Percentiles rank a stretch among this genome's conserved stretches.
Evolutionary conservation across 1,140 invertebrate species (phyloP).

Genomic region (Neodiprion pinetum): DNA sequence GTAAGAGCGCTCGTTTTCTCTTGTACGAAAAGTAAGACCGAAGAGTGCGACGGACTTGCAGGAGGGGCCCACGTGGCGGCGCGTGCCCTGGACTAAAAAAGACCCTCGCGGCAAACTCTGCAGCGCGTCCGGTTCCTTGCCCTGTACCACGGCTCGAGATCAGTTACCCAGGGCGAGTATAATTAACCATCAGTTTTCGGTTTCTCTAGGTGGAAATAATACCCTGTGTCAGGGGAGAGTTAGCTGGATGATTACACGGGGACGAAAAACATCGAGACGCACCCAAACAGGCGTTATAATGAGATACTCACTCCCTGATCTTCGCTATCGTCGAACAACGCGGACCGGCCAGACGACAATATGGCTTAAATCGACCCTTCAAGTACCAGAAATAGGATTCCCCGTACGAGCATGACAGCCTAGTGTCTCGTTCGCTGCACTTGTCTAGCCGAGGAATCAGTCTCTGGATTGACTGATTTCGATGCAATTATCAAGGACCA

Average conservation of each 20-base stretch:
- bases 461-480: neutral
- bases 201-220: conserved; percentile 44
- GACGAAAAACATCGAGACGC: too few relatives aligned
- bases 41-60: conserved; percentile 28
- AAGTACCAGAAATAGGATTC: too few relatives aligned
- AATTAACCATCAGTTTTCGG: conserved; percentile 63
- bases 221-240: neutral
- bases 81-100: conserved; percentile 60
- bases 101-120: conserved; percentile 43
- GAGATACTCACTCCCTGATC: too few relatives aligned
- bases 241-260: neutral
- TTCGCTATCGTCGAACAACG: too few relatives aligned
- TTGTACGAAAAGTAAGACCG: neutral
- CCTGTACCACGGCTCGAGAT: conserved; percentile 31
- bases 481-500: conserved; percentile 2
- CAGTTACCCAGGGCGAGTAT: conserved; percentile 50
- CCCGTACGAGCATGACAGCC: too few relatives aligned
- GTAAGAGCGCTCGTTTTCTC: neutral
- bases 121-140: conserved; percentile 24
- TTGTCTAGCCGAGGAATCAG: neutral
- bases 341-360: too few relatives aligned
- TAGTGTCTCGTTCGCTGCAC: too few relatives aligned
- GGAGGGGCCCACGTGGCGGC: conserved; percentile 54
- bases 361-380: too few relatives aligned
- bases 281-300: too few relatives aligned